A percentile compares a stretch with the other conserved stretches of the same genome.
phyloP scores from a whole-genome alignment of 2,113 vertebrate genomes.

The Todiramphus saurophagus region DNA sequence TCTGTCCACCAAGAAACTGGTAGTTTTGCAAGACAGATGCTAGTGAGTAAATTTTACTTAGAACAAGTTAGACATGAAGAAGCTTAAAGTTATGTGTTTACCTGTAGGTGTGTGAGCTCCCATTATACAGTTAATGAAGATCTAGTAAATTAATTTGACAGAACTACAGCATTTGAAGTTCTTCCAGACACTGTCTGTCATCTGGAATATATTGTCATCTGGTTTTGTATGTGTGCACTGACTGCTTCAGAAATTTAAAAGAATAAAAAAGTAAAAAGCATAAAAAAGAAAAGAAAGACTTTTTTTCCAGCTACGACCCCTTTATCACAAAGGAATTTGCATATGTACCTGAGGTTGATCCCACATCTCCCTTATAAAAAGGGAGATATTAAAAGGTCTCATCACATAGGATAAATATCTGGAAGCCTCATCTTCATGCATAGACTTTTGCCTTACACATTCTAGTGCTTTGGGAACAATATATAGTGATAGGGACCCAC shows the following conservation, averaged over 20 bases:
- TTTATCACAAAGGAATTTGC: neutral
- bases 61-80: neutral
- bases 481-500: neutral
- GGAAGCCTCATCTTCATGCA: neutral
- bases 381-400: neutral
- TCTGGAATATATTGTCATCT: neutral
- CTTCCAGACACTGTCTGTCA: neutral
- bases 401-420: neutral
- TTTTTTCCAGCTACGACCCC: neutral
- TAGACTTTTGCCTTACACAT: neutral
- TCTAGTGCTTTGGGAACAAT: neutral
- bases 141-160: neutral
- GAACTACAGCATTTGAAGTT: neutral
- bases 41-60: neutral
- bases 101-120: neutral
- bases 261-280: neutral
- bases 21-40: neutral
- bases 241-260: neutral
- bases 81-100: neutral
- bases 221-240: neutral
- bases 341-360: neutral
- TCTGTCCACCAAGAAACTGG: neutral
- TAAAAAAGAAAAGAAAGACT: neutral
- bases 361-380: neutral
- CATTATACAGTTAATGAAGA: neutral